Evolutionary conservation across 2,888 invertebrate species (phyloP).

Genomic region (Yponomeuta plumbellus): DNA sequence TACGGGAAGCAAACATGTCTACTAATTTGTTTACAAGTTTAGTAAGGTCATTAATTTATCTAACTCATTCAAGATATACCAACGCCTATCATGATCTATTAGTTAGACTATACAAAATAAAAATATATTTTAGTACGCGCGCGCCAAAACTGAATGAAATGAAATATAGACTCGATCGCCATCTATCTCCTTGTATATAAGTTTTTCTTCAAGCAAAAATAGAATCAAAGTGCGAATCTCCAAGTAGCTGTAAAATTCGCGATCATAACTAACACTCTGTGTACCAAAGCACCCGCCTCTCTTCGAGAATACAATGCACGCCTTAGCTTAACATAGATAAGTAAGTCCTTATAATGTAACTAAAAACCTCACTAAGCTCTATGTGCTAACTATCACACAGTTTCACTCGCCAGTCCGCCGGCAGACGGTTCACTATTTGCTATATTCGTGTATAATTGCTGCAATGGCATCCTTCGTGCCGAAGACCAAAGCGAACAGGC

Average conservation of each 20-base stretch:
- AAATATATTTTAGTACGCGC: too few species aligned
- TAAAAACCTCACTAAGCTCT: slow-evolving; percentile 7
- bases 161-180: too few species aligned
- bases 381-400: slow-evolving; percentile 14
- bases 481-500: slow-evolving; percentile 86
- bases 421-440: not conserved
- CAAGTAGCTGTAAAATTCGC: too few species aligned
- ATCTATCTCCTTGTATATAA: too few species aligned
- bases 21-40: too few species aligned
- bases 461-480: slow-evolving; percentile 75
- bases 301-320: not conserved
- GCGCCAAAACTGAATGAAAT: too few species aligned
- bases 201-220: not conserved
- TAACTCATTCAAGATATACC: too few species aligned
- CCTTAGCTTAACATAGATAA: not conserved
- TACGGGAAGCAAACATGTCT: too few species aligned
- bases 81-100: too few species aligned
- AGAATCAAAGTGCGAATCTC: too few species aligned
- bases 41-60: too few species aligned
- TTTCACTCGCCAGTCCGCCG: not conserved
- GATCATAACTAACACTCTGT: not conserved
- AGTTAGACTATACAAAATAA: too few species aligned
- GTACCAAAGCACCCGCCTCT: not conserved
- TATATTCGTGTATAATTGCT: slow-evolving; percentile 39
- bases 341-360: slow-evolving; percentile 5